Evolutionary conservation across 2,797 vertebrate species (phyloP), one percentile per base, ranked within the genome.

Genomic region (Sebastes variabilis): DNA sequence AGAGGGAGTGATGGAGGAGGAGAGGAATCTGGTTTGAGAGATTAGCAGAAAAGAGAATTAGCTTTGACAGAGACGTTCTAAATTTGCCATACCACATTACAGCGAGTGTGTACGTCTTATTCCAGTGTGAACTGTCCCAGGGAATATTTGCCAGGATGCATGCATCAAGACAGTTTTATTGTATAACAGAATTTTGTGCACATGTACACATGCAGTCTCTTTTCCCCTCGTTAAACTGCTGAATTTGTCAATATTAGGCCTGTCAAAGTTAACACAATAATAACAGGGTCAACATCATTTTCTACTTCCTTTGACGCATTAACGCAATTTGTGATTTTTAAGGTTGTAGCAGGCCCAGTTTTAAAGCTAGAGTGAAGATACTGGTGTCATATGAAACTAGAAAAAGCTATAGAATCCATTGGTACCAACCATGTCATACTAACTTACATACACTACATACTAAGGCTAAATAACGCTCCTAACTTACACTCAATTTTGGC

Each of bases 41-140:
- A 88, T 88, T 89, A 88, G 86, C 81, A 66, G 59, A 25, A 79
- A 65, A 65, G 68, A 78, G 83, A 87, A 90, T 90, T 83, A 82
- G 74, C 80, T 84, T 38, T 75, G 88, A 87, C 84, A 58, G 81
- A 70, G 66, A 18, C 16, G 62, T 81, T 84, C 68, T 66, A 72
- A 67, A 79, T 81, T 65, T 72, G 56, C 64, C 38, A n/a, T n/a
- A 52, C 8, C 0, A 61, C 75, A 36, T 73, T 74, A 80, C 60
- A 75, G 75, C 64, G 2, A 56, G 36, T 25, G 12, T 42, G 32
- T 1, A 18, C 46, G 34, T 77, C 65, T 55, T 11, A 25, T 32
- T 61, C n/a, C 71, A 78, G 75, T 2, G 2, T 6, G 54, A 68
- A 52, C 4, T 52, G 75, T 72, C 66, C 34, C 54, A 18, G 14